Base-by-base conservation (phyloP, 2,113 vertebrate species). In the Chitala chitala region DNA sequence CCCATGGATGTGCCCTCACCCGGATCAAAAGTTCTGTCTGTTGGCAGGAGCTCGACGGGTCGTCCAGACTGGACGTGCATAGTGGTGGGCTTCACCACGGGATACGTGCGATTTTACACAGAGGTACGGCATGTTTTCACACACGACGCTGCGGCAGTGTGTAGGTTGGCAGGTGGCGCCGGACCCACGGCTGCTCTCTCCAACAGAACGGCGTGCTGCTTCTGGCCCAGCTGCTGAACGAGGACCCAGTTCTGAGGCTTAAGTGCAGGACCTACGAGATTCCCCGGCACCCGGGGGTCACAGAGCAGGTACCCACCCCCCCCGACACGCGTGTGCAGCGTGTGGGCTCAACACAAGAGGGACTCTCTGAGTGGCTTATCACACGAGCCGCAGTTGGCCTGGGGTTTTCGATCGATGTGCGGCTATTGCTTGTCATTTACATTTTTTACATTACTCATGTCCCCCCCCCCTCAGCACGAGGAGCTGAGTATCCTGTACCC, bases 61-160 rank as follows among this genome's bases (percentile, higher is more conserved):
- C 91, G 95, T 7, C 97, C 97, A 7, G 97, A 99, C 82, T 99
- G 97, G 97, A 99, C 96, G 5, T 99, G 97, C 83, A 92, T 98
- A 10, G 95, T 97, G 1, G 90, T 98, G 74, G 97, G 97, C 66
- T 99, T 99, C 82, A 96, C 91, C 0, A 96, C 96, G 0, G 97
- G 97, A 69, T 93, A 95, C 0, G 94, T 99, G 3, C 95, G 95
- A 29, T 99, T 99, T 87, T 99, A 99, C 83, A 99, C 97, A 0
- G 96, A 99, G 95, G 97, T 98, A 88, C 79, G 78, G 74, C 42
- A 12, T 66, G 10, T 51, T 24, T 5, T 20, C 10, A 4, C 44
- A 17, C 8, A 5, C 31, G 50, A 5, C 42, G 46, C 10, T 46
- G 24, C 38, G 44, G 42, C 24, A 48, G 71, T 9, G 8, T 8